These are phyloP conservation scores for Vulpes ferrilata DNA, from an alignment of 2,113 vertebrate genomes.

Conservation along the genomic window DNA sequence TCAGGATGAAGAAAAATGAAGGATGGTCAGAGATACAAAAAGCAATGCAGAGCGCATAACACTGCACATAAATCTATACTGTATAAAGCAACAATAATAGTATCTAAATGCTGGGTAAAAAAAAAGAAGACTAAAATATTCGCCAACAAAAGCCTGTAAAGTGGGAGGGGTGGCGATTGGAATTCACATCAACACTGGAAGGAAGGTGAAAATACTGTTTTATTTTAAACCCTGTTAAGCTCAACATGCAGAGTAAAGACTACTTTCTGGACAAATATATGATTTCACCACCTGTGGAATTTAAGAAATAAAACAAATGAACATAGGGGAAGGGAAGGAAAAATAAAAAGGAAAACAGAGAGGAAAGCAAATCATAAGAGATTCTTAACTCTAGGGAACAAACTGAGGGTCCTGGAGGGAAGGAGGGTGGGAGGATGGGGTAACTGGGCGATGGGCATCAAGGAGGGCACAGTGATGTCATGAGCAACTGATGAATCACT, in stretches of 20 bases:
- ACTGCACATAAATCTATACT: background rate
- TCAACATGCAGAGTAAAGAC: background rate
- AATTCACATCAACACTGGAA: background rate
- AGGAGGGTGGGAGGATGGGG: background rate
- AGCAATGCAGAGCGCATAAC: background rate
- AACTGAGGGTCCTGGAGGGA: background rate
- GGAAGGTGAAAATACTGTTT: background rate
- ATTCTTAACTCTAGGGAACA: background rate
- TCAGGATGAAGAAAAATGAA: background rate
- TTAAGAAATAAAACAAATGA: background rate
- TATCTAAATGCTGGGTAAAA: background rate
- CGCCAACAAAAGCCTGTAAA: background rate
- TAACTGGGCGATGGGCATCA: background rate
- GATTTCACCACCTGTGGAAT: background rate
- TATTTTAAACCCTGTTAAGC: background rate
- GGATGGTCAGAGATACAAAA: background rate
- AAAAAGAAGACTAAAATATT: background rate
- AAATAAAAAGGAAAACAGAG: background rate
- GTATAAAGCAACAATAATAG: background rate
- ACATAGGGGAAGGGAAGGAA: background rate
- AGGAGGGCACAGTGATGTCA: background rate
- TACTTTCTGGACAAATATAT: background rate
- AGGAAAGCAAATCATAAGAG: background rate
- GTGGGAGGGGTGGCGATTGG: background rate
- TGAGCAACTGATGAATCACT: background rate